A percentile compares a stretch with the other conserved stretches of the same genome.
Evolutionary conservation across 2,113 vertebrate genomes (phyloP).

Genomic region (Pachypanchax playfairii): DNA sequence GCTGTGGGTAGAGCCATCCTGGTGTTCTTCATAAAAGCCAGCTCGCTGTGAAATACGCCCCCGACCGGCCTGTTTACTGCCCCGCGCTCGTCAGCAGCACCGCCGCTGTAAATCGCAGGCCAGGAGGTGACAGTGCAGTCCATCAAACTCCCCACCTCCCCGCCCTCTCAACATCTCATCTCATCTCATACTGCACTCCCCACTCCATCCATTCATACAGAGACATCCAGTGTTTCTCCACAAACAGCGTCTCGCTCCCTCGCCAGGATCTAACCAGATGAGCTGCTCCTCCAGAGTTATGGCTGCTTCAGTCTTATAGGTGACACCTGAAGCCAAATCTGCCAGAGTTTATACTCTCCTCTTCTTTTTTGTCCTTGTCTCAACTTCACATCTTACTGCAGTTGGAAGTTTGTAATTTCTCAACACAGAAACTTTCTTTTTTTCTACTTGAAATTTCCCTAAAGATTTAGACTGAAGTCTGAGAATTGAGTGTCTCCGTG

Average conservation of each 20-base stretch:
- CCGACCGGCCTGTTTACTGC: conserved; percentile 97
- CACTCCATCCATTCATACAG: neutral
- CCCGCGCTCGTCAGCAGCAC: conserved; percentile 96
- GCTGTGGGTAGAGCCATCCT: conserved; percentile 90
- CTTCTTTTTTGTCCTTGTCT: conserved; percentile 64
- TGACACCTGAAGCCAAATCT: conserved; percentile 82
- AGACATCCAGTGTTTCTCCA: conserved; percentile 47
- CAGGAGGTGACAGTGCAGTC: conserved; percentile 98
- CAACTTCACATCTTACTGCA: conserved; percentile 38
- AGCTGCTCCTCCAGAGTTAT: conserved; percentile 96
- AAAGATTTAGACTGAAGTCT: conserved; percentile 27
- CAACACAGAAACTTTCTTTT: conserved; percentile 47
- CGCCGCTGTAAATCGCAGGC: conserved; percentile 96
- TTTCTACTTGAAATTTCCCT: neutral
- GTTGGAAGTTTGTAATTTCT: conserved; percentile 55
- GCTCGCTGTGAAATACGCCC: conserved; percentile 99
- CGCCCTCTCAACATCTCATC: conserved; percentile 64
- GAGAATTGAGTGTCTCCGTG: conserved; percentile 17
- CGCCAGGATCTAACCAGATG: conserved; percentile 78
- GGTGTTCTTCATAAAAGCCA: conserved; percentile 99
- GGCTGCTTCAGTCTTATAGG: conserved; percentile 92
- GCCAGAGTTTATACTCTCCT: conserved; percentile 53
- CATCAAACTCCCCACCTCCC: conserved; percentile 84
- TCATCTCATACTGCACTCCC: conserved; percentile 47
- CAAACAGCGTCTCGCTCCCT: conserved; percentile 44